Percentiles rank a stretch among this genome's conserved stretches.
Evolutionary conservation across 2,113 vertebrate genomes (phyloP).

Genomic region (Tichodroma muraria): DNA sequence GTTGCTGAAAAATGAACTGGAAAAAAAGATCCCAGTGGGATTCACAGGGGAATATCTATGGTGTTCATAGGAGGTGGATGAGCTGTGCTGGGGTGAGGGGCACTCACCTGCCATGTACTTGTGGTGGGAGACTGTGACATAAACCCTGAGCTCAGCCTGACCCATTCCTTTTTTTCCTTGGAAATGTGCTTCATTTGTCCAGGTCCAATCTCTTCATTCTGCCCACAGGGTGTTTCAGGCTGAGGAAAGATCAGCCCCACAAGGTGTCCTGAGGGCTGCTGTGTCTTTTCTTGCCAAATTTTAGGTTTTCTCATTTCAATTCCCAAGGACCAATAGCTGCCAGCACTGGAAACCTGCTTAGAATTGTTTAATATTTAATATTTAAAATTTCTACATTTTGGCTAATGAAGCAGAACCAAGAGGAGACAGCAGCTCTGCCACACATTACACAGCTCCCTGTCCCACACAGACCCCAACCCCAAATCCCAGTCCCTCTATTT

Average conservation of each 20-base stretch:
- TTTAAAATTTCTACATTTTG: not conserved
- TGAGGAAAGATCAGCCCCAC: not conserved
- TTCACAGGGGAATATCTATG: not conserved
- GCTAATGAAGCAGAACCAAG: not conserved
- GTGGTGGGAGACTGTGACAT: not conserved
- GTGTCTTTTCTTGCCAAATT: not conserved
- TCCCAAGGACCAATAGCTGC: not conserved
- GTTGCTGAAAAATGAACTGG: too few relatives aligned
- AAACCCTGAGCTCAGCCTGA: not conserved
- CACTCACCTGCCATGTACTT: not conserved
- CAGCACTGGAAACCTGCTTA: not conserved
- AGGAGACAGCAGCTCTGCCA: not conserved
- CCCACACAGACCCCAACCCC: not conserved
- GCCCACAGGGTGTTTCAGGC: not conserved
- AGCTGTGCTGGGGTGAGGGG: not conserved
- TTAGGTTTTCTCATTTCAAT: not conserved
- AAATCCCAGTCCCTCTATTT: not conserved
- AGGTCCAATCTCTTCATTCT: not conserved
- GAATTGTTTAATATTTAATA: not conserved
- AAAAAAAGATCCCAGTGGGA: not conserved
- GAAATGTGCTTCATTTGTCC: not conserved
- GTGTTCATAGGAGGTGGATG: rapidly evolving
- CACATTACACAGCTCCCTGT: not conserved
- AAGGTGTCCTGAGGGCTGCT: not conserved
- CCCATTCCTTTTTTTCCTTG: not conserved